These are phyloP conservation scores for Sebastes nivosus DNA, from an alignment of 2,797 vertebrate species.

Conservation along the genomic window DNA sequence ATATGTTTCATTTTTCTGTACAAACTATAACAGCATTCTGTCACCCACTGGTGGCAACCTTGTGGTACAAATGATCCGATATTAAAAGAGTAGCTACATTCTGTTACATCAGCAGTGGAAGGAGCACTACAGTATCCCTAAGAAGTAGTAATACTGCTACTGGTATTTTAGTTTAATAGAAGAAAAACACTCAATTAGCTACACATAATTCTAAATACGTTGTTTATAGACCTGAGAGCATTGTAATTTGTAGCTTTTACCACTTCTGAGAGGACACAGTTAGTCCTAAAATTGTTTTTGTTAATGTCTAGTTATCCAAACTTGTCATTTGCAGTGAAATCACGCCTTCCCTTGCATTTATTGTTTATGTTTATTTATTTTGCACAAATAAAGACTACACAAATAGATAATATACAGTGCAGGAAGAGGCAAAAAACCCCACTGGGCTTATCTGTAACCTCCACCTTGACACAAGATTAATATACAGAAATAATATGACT, in stretches of 20 bases:
- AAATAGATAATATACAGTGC: too few relatives aligned
- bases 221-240: too few relatives aligned
- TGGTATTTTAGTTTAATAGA: neutral
- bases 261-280: neutral
- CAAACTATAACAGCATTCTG: neutral
- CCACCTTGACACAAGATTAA: too few relatives aligned
- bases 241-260: neutral
- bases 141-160: neutral
- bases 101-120: neutral
- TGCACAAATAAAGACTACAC: too few relatives aligned
- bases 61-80: neutral
- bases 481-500: too few relatives aligned
- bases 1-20: neutral
- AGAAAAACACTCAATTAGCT: too few relatives aligned
- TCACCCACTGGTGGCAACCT: slow-evolving; percentile 16
- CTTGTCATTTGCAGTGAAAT: neutral
- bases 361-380: neutral
- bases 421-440: too few relatives aligned
- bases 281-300: too few relatives aligned
- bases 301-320: neutral
- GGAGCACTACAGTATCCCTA: neutral
- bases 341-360: neutral
- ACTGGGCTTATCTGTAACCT: too few relatives aligned
- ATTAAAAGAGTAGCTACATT: neutral
- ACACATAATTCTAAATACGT: too few relatives aligned